These are phyloP conservation scores for Drosophila pseudotakahashii DNA, from an alignment of 2,888 invertebrate species.

Conservation along the genomic window DNA sequence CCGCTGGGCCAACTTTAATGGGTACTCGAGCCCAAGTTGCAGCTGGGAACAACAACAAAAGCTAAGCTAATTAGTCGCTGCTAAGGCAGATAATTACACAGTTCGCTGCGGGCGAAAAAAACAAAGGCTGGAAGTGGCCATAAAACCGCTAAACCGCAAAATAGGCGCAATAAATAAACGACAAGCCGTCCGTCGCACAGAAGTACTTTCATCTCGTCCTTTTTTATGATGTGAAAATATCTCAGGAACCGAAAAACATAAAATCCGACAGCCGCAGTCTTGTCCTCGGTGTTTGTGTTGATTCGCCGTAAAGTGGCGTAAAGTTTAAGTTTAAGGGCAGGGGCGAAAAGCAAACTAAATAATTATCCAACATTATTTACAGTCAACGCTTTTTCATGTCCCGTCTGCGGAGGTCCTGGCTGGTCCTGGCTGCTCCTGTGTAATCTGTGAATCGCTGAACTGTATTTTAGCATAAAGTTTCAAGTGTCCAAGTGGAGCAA, in stretches of 20 bases:
- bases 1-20: conserved; percentile 13
- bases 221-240: conserved; percentile 71
- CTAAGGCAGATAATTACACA: conserved; percentile 66
- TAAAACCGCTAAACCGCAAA: conserved; percentile 77
- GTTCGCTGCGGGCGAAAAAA: conserved; percentile 42
- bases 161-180: conserved; percentile 71
- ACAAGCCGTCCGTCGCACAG: conserved; percentile 2
- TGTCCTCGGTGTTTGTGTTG: conserved; percentile 27
- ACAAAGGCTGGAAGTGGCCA: conserved; percentile 59
- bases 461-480: conserved; percentile 75
- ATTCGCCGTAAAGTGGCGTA: conserved; percentile 53
- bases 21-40: conserved; percentile 37
- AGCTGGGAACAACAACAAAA: conserved; percentile 20
- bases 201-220: conserved; percentile 19
- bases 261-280: conserved; percentile 38
- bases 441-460: conserved; percentile 66
- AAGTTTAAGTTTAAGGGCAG: conserved; percentile 14
- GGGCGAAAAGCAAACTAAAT: conserved; percentile 67
- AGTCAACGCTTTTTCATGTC: conserved; percentile 63
- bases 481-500: conserved; percentile 42
- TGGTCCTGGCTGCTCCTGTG: conserved; percentile 10
- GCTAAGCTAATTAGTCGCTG: conserved; percentile 73
- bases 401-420: conserved; percentile 5
- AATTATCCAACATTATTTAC: conserved; percentile 76
- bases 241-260: conserved; percentile 25